Conservation (phyloP, 2,797 vertebrate genomes). For the Parauchenoglanis ngamensis region DNA sequence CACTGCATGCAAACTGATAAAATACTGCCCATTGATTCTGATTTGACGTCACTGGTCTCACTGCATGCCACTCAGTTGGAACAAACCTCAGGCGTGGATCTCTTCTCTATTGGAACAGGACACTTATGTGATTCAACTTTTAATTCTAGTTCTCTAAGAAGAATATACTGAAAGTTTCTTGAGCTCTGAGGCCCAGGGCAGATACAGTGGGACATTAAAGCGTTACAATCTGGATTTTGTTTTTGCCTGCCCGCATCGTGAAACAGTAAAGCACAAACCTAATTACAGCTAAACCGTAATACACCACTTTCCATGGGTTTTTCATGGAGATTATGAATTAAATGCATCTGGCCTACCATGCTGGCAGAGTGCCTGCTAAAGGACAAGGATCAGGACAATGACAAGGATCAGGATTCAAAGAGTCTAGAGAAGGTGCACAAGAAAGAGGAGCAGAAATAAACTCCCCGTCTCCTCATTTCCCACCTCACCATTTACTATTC, state of each 20-base stretch:
- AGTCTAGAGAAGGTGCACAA: neutral
- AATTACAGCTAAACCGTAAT: neutral
- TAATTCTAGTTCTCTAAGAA: neutral
- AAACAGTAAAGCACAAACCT: neutral
- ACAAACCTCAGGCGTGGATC: constrained; percentile 8
- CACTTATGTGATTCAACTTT: neutral
- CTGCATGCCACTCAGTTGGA: constrained; percentile 11
- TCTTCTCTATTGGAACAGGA: neutral
- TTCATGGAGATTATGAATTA: neutral
- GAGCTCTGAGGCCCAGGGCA: neutral
- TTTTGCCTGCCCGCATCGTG: neutral
- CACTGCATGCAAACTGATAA: constrained; percentile 41
- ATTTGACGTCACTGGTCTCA: constrained; percentile 44
- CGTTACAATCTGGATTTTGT: neutral
- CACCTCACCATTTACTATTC: neutral
- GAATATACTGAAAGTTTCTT: neutral
- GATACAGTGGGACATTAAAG: neutral
- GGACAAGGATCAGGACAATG: constrained; percentile 41
- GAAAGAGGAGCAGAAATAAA: constrained; percentile 5
- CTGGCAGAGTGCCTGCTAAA: neutral
- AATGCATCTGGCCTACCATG: constrained; percentile 26
- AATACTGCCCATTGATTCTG: constrained; percentile 43
- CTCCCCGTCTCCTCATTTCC: neutral
- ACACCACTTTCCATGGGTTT: neutral
- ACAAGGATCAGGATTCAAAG: constrained; percentile 49